A percentile compares a stretch with the other conserved stretches of the same genome.
phyloP scores from a whole-genome alignment of 2,888 invertebrate species.

The Cosmia trapezina region DNA sequence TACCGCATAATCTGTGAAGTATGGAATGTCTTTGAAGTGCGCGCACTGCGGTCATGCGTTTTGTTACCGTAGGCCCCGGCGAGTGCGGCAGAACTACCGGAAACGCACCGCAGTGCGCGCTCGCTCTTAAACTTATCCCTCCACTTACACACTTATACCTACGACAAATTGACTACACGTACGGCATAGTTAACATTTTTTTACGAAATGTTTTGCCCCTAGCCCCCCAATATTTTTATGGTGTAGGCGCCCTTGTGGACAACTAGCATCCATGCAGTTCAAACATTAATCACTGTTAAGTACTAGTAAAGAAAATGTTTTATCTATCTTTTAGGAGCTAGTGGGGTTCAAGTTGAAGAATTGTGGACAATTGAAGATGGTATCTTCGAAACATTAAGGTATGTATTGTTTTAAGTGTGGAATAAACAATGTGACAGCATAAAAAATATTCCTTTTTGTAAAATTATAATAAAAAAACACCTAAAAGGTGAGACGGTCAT shows the following conservation, averaged over 20 bases:
- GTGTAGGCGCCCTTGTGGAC: background rate
- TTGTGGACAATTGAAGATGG: slow-evolving; percentile 98
- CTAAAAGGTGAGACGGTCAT: too few species aligned
- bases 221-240: background rate
- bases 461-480: background rate
- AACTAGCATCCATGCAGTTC: background rate
- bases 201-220: background rate
- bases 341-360: slow-evolving; percentile 99
- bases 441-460: background rate
- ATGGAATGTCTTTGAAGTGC: too few species aligned
- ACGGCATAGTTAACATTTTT: background rate
- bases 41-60: too few species aligned
- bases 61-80: too few species aligned
- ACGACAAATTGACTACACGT: background rate
- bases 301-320: background rate
- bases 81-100: too few species aligned
- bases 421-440: background rate
- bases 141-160: background rate
- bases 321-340: slow-evolving; percentile 92
- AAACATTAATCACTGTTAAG: background rate
- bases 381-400: slow-evolving; percentile 97
- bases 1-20: too few species aligned
- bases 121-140: background rate
- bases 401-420: slow-evolving; percentile 70
- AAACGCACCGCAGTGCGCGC: too few species aligned